phyloP scores from a whole-genome alignment of 2,888 invertebrate species.

The Prenolepis imparis region DNA sequence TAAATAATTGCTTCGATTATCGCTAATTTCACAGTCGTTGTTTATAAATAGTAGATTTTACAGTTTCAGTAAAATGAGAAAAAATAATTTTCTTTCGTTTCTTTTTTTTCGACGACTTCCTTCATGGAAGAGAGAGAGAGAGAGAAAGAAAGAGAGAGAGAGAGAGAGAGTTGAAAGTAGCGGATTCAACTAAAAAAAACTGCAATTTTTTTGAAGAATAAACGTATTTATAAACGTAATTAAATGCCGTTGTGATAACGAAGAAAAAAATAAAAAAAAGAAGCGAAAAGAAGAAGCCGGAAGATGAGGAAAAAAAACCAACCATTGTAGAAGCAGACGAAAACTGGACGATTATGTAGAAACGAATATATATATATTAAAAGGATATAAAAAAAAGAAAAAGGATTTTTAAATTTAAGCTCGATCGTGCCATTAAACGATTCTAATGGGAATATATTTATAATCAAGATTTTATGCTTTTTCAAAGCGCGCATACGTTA shows the following conservation, averaged over 20 bases:
- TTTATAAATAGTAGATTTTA: slow-evolving; percentile 55
- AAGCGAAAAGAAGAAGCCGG: slow-evolving; percentile 39
- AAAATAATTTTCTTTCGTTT: slow-evolving; percentile 34
- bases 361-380: slow-evolving; percentile 57
- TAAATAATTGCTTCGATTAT: slow-evolving; percentile 32
- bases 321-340: slow-evolving; percentile 43
- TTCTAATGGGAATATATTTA: slow-evolving; percentile 72
- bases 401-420: slow-evolving; percentile 62
- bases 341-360: slow-evolving; percentile 55
- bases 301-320: slow-evolving; percentile 31
- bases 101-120: slow-evolving; percentile 45
- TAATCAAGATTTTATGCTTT: slow-evolving; percentile 75
- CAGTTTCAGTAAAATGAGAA: slow-evolving; percentile 45
- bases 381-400: slow-evolving; percentile 53
- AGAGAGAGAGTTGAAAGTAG: slow-evolving; percentile 60
- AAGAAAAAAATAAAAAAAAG: slow-evolving; percentile 54
- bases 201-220: slow-evolving; percentile 61
- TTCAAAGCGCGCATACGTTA: slow-evolving; percentile 70
- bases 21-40: slow-evolving; percentile 24
- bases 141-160: no score
- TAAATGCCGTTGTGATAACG: slow-evolving; percentile 66
- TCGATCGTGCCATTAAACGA: slow-evolving; percentile 74
- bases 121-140: no score
- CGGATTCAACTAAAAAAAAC: slow-evolving; percentile 46
- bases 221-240: slow-evolving; percentile 65